These are phyloP conservation scores for Epizoanthus scotinus DNA, from an alignment of 92 coral and sea anemone genomes.

Conservation along the genomic window DNA sequence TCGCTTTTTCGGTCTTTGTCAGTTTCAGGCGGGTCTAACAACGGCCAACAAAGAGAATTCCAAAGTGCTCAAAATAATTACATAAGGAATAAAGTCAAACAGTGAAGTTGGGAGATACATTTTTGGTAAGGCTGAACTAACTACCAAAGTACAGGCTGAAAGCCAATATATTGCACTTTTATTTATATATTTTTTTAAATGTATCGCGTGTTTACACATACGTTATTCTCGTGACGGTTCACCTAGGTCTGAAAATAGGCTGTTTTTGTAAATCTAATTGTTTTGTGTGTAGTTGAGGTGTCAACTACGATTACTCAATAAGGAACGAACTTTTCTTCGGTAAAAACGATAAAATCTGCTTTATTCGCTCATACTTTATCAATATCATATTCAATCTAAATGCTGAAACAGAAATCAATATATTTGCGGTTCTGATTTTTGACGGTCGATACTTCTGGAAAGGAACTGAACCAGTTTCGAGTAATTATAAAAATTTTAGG, in stretches of 20 bases:
- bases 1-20: not conserved
- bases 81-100: not conserved
- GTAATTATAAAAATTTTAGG: too few relatives aligned
- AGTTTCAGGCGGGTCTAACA: too few relatives aligned
- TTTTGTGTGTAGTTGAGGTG: constrained; percentile 14
- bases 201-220: not conserved
- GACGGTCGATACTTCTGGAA: too few relatives aligned
- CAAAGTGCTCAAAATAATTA: not conserved
- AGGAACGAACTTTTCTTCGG: not conserved
- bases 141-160: too few relatives aligned
- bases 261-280: constrained; percentile 10
- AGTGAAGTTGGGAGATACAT: not conserved
- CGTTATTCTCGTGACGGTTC: not conserved
- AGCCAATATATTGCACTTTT: not conserved
- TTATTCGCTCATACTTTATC: not conserved
- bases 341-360: not conserved
- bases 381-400: not conserved
- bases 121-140: too few relatives aligned
- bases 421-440: too few relatives aligned
- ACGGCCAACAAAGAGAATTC: constrained; percentile 8
- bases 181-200: not conserved
- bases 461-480: too few relatives aligned
- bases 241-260: constrained; percentile 4
- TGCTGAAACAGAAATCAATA: too few relatives aligned
- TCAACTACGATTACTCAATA: not conserved